Evolutionary conservation across 2,797 vertebrate genomes (phyloP).

Genomic region (Leontocebus nigricollis): DNA sequence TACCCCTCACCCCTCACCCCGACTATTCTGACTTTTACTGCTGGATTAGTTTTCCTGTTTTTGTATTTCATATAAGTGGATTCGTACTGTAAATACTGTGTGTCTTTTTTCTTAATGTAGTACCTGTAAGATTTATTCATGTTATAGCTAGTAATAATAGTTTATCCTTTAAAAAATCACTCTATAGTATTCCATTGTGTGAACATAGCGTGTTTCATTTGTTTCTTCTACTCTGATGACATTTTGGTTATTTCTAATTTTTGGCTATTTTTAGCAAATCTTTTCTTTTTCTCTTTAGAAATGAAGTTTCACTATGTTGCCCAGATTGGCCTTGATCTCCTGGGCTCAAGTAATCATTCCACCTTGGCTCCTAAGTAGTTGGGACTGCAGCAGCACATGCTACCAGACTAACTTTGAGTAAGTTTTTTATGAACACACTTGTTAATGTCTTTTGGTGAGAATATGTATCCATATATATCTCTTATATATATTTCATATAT

Average conservation of each 20-base stretch:
- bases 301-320: neutral
- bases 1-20: no score
- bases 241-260: constrained; percentile 18
- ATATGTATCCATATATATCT: neutral
- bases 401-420: neutral
- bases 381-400: neutral
- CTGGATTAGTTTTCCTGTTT: constrained; percentile 4
- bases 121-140: neutral
- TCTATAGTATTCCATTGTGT: neutral
- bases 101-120: neutral
- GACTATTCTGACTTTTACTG: neutral
- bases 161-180: neutral
- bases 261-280: neutral
- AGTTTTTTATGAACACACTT: constrained; percentile 30
- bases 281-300: neutral
- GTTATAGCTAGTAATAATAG: constrained; percentile 5
- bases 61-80: neutral
- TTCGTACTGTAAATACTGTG: neutral
- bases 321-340: neutral
- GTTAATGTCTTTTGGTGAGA: neutral
- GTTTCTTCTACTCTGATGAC: neutral
- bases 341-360: neutral
- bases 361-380: neutral
- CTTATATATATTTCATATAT: no score
- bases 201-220: neutral